Base-by-base conservation (phyloP, 2,797 vertebrate species). In the Epinephelus coioides region DNA sequence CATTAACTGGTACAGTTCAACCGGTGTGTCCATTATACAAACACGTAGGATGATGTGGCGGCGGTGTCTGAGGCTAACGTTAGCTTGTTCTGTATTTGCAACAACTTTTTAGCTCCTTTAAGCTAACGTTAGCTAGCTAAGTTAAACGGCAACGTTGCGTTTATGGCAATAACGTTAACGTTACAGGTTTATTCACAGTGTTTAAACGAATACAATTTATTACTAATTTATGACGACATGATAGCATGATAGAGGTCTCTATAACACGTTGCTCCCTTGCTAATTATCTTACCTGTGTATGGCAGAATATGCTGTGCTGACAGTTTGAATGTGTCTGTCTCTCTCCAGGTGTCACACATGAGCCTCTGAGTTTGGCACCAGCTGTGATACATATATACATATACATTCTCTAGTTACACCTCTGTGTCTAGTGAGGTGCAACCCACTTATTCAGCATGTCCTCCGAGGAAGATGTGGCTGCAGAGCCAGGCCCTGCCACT, bases 51-150 rank as follows among this genome's bases (percentile, higher is more conserved):
- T 6, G 9, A 6, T 19, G 19, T 27, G 34, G 21, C 30, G 51
- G 25, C 0, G 0, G 19, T 3, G 1, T 27, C 17, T 15, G 27
- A n/a, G 14, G 10, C n/a, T 34, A 43, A 51, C 7, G 15, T 54
- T 38, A 51, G 23, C 25, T 25, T 56, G 15, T 18, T 34, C 46
- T 49, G 13, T 12, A n/a, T 3, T 30, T 5, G 17, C 19, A 51
- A 60, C 25, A 89, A 86, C 85, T 86, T 79, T 43, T 69, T 82
- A 80, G 72, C 70, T 57, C 18, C 44, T 46, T 2, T 23, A 66
- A 68, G 91, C 91, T 94, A 94, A 86, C 67, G 71, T 75, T 91
- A 90, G 86, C 86, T 49, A 11, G 79, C 78, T 83, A 82, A 69
- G 11, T 72, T 44, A 25, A 38, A 21, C 8, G 23, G 10, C 62